Conservation (phyloP, 2,888 invertebrate species). For the Lydus trimaculatus region DNA sequence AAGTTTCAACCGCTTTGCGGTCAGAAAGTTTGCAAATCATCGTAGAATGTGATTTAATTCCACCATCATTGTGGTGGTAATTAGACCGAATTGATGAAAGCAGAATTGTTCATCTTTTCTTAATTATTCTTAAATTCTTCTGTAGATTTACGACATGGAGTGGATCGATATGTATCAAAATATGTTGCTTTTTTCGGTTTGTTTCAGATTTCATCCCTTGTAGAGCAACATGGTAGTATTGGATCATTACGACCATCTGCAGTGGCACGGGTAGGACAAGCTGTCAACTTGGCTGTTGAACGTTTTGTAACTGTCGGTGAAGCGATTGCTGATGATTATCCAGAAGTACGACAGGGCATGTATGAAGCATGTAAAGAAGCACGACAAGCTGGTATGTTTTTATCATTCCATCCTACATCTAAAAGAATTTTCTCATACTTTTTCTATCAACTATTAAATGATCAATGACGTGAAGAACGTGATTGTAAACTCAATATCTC, state of each 20-base stretch:
- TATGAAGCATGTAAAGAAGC: constrained; percentile 98
- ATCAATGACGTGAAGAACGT: background rate
- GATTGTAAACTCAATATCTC: background rate
- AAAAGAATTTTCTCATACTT: background rate
- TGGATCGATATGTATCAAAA: background rate
- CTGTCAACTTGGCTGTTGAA: constrained; percentile 96
- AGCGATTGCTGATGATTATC: constrained; percentile 98
- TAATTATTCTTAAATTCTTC: too few species aligned
- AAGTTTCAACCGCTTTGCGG: background rate
- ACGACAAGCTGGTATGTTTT: constrained; percentile 81
- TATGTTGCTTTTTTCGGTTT: constrained; percentile 9
- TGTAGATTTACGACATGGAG: too few species aligned
- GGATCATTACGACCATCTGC: constrained; percentile 77
- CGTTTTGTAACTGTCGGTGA: constrained; percentile 98
- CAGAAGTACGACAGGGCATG: constrained; percentile 97
- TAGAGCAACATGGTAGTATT: constrained; percentile 70
- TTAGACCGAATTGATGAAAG: too few species aligned
- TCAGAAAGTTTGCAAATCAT: background rate
- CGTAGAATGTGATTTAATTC: background rate
- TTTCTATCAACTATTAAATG: background rate
- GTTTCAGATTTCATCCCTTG: constrained; percentile 87
- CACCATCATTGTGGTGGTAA: too few species aligned
- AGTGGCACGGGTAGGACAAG: constrained; percentile 92
- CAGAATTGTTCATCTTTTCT: too few species aligned
- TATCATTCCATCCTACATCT: background rate